phyloP scores from a whole-genome alignment of 2,888 invertebrate species.

The Pyrrhia umbra region DNA sequence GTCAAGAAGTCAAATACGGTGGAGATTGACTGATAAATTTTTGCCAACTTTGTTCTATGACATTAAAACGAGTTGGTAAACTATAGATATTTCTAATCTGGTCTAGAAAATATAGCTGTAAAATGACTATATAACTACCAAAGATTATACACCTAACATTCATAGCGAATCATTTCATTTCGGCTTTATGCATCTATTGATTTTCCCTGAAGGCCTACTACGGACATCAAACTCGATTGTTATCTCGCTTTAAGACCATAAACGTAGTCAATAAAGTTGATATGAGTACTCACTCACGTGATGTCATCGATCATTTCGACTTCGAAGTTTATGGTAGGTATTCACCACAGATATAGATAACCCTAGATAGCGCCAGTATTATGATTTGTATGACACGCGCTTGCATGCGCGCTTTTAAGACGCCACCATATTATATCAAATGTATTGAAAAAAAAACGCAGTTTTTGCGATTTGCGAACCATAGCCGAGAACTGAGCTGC shows the following conservation, averaged over 20 bases:
- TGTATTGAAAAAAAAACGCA: neutral
- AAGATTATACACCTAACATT: conserved; percentile 21
- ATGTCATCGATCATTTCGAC: conserved; percentile 44
- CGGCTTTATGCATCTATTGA: conserved; percentile 52
- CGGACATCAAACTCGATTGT: conserved; percentile 54
- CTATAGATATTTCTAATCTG: no score
- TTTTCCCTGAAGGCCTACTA: conserved; percentile 47
- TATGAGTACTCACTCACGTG: conserved; percentile 41
- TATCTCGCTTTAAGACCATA: conserved; percentile 47
- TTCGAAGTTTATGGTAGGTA: conserved; percentile 41
- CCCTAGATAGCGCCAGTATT: neutral
- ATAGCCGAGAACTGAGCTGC: neutral
- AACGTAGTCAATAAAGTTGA: conserved; percentile 49
- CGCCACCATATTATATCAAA: no score
- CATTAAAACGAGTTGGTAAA: no score
- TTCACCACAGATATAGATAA: neutral
- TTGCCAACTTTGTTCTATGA: no score
- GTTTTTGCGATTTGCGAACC: neutral
- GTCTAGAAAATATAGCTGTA: conserved; percentile 29
- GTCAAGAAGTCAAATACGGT: no score
- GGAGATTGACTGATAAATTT: no score
- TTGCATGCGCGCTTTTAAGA: no score
- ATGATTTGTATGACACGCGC: neutral
- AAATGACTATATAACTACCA: conserved; percentile 21
- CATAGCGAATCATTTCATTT: conserved; percentile 30